Conservation (phyloP, 2,113 vertebrate species). For the Oplegnathus fasciatus region DNA sequence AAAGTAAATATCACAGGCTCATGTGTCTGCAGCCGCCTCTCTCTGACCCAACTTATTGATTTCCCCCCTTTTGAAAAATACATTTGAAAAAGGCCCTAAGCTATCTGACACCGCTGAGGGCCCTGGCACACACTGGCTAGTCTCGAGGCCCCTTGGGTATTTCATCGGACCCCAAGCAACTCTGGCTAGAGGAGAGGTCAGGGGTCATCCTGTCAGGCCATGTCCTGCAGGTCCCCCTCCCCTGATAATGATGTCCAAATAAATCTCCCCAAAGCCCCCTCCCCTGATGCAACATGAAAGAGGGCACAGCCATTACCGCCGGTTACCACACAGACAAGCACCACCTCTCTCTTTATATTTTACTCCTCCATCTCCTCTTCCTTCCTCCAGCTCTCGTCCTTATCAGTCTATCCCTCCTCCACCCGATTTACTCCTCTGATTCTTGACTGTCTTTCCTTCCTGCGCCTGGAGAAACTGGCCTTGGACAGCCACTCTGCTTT, state of each 20-base stretch:
- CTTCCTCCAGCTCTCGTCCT: constrained; percentile 56
- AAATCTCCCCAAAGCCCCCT: constrained; percentile 66
- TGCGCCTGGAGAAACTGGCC: constrained; percentile 53
- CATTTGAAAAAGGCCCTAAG: constrained; percentile 80
- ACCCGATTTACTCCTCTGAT: constrained; percentile 32
- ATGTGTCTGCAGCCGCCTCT: constrained; percentile 72
- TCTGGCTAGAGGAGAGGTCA: constrained; percentile 72
- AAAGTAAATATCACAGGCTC: constrained; percentile 78
- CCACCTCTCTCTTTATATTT: constrained; percentile 52
- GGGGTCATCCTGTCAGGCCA: constrained; percentile 75
- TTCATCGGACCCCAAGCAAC: constrained; percentile 66
- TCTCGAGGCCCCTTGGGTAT: constrained; percentile 63
- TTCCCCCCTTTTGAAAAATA: constrained; percentile 82
- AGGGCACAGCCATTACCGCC: constrained; percentile 64
- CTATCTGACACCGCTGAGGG: constrained; percentile 79
- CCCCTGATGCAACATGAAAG: constrained; percentile 66
- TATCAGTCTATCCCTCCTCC: constrained; percentile 65
- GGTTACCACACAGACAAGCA: constrained; percentile 53
- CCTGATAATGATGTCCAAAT: constrained; percentile 61
- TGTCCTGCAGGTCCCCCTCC: constrained; percentile 76
- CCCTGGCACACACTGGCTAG: constrained; percentile 62
- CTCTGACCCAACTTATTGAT: constrained; percentile 81
- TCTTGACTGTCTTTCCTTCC: constrained; percentile 37
- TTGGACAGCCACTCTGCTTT: constrained; percentile 52
- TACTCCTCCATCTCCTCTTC: constrained; percentile 50